Conservation (phyloP, 2,797 vertebrate species). For the Sebastes hubbsi region DNA sequence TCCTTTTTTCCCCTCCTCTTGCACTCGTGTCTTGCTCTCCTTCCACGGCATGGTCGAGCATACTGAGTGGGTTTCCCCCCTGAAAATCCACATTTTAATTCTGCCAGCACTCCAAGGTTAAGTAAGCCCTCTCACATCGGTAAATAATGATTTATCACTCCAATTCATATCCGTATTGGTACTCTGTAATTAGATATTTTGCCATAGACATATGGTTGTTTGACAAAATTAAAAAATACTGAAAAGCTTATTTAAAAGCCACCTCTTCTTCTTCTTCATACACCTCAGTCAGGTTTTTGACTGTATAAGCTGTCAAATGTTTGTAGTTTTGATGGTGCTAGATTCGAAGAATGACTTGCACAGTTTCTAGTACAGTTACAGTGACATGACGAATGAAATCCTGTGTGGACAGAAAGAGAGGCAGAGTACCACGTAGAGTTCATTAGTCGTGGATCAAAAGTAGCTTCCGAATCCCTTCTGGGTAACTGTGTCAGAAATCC, state of each 20-base stretch:
- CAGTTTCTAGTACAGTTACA: not conserved
- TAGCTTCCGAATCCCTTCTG: constrained; percentile 45
- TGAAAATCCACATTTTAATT: constrained; percentile 78
- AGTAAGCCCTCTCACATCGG: constrained; percentile 71
- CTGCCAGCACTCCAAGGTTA: constrained; percentile 75
- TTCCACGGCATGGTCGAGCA: constrained; percentile 69
- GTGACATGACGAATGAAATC: constrained; percentile 6
- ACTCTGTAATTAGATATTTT: constrained; percentile 60
- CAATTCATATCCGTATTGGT: constrained; percentile 63
- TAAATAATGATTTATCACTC: constrained; percentile 77
- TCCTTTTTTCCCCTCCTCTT: constrained; percentile 7
- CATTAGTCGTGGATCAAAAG: constrained; percentile 53
- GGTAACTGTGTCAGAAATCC: constrained; percentile 56
- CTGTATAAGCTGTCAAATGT: not conserved
- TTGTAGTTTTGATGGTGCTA: not conserved
- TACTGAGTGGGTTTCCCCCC: constrained; percentile 72
- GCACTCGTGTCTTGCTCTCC: constrained; percentile 54
- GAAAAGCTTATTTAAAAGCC: constrained; percentile 9
- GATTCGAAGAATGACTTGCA: not conserved
- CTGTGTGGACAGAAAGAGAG: constrained; percentile 8
- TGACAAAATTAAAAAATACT: constrained; percentile 24
- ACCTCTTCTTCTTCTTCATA: not conserved
- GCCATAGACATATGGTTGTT: constrained; percentile 13
- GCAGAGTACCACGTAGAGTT: constrained; percentile 37
- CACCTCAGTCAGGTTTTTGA: not conserved